These are phyloP conservation scores for Lamellibrachia columna DNA, from an alignment of 2,888 invertebrate species.

Conservation along the genomic window DNA sequence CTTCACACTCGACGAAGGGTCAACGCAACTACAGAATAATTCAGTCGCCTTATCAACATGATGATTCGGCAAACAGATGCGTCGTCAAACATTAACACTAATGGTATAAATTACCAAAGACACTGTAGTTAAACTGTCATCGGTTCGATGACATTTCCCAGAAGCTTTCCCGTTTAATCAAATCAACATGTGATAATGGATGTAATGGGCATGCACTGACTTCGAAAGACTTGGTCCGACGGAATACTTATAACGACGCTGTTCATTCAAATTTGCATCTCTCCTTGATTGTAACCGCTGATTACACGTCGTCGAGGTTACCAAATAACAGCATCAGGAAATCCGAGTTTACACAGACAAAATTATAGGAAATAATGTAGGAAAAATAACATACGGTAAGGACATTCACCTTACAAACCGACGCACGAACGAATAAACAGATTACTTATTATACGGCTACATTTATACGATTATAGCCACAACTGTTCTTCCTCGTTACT, in stretches of 20 bases:
- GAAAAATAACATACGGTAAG: no score
- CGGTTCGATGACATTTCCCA: neutral
- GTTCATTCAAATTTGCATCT: neutral
- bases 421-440: no score
- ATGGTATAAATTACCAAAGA: slow-evolving; percentile 12
- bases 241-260: neutral
- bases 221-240: neutral
- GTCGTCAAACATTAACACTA: neutral
- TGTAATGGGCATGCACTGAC: neutral
- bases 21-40: neutral
- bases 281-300: neutral
- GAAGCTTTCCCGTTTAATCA: neutral
- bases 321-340: neutral
- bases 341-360: neutral
- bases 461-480: no score
- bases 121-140: neutral
- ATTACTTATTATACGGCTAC: no score
- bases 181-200: neutral
- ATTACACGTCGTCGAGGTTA: neutral
- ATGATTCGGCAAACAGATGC: neutral
- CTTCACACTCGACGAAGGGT: neutral
- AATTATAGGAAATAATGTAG: neutral
- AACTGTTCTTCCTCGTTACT: no score
- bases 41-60: neutral
- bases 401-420: no score